Evolutionary conservation across 1,140 invertebrate genomes (phyloP), one percentile per base, ranked within the genome.

Genomic region (Ceratitis capitata): DNA sequence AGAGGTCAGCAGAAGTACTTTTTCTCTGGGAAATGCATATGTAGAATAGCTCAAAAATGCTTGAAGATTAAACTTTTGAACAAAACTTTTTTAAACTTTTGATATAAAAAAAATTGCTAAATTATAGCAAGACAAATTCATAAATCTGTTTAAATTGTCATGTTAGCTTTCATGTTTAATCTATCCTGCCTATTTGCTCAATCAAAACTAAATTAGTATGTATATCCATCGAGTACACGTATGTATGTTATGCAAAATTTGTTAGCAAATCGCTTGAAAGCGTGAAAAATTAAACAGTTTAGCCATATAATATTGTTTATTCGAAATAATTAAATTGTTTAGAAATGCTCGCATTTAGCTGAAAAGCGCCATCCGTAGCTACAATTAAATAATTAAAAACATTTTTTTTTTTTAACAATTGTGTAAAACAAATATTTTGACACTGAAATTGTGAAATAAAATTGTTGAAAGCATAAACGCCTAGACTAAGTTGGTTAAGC

Each of bases 391-490:
- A 78, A 78, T 78, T 78, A 47, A 78, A 42, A 47, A n/a, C 39
- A 45, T 78, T 42, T n/a, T 78, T 42, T n/a, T 78, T 78, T 78
- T 35, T 78, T 78, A 78, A 78, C 39, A 78, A 45, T 47, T 45
- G 69, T 78, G 39, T 78, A 45, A 78, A 78, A 45, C 69, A 47
- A 39, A 78, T 42, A 78, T 78, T 78, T 78, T 78, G 69, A 78
- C 69, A 78, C 23, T 78, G 35, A 78, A 78, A 78, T 45, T 45
- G n/a, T 42, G 69, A 56, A 56, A 56, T 56, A 56, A n/a, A n/a
- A n/a, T n/a, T n/a, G n/a, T n/a, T n/a, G n/a, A n/a, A n/a, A n/a
- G n/a, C n/a, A n/a, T n/a, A n/a, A n/a, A n/a, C n/a, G n/a, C n/a
- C n/a, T n/a, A n/a, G 19, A 56, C 51, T 9, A 23, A 56, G n/a